These are phyloP conservation scores for Ormyrus nitidulus DNA, from an alignment of 2,888 invertebrate genomes.

Conservation along the genomic window DNA sequence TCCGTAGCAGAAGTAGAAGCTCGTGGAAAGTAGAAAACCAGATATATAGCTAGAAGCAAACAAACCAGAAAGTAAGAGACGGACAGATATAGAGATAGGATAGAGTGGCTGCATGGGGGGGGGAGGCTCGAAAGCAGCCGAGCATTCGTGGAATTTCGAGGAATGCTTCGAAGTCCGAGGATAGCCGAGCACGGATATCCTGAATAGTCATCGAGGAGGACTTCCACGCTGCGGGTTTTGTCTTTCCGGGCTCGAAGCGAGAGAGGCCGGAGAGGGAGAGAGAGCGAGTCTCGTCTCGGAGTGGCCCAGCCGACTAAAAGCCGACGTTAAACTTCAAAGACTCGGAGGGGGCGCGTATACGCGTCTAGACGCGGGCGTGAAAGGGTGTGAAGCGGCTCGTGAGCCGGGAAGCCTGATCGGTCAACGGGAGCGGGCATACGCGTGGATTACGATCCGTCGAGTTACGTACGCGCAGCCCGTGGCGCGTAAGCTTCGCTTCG, in stretches of 20 bases:
- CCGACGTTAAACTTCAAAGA: slow-evolving; percentile 23
- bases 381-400: slow-evolving; percentile 52
- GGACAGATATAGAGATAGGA: not conserved
- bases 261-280: not conserved
- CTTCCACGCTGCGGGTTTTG: slow-evolving; percentile 53
- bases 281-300: not conserved
- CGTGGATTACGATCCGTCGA: slow-evolving; percentile 63
- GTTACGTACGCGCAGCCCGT: slow-evolving; percentile 50
- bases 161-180: slow-evolving; percentile 5
- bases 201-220: slow-evolving; percentile 36
- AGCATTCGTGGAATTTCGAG: slow-evolving; percentile 3
- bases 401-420: slow-evolving; percentile 61
- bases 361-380: slow-evolving; percentile 24
- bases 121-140: not conserved
- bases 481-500: not conserved
- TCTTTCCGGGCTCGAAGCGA: slow-evolving; percentile 38
- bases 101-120: not conserved
- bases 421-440: slow-evolving; percentile 58
- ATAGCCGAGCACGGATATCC: slow-evolving; percentile 30
- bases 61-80: not conserved
- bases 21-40: not conserved
- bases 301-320: not conserved
- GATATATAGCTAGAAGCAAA: not conserved
- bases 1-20: not conserved
- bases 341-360: not conserved